phyloP scores from a whole-genome alignment of 2,888 invertebrate species.

The Oscheius sp. region DNA sequence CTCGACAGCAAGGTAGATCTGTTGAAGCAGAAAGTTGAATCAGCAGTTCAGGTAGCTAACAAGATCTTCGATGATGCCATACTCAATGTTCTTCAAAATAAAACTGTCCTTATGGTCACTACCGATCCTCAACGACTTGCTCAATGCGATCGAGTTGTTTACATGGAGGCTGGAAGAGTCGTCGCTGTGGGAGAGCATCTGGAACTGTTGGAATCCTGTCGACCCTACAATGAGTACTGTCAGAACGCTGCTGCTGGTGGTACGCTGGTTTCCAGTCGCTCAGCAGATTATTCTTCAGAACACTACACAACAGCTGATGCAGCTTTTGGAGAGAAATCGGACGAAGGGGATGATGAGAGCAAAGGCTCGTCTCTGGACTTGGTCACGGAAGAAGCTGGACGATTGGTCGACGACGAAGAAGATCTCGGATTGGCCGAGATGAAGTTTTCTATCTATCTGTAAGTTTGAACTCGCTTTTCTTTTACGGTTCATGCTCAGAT shows the following conservation, averaged over 20 bases:
- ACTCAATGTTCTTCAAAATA: slow-evolving; percentile 72
- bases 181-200: slow-evolving; percentile 78
- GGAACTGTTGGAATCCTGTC: slow-evolving; percentile 74
- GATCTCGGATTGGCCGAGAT: slow-evolving; percentile 66
- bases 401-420: slow-evolving; percentile 74
- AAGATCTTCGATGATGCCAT: slow-evolving; percentile 77
- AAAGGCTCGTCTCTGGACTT: slow-evolving; percentile 10
- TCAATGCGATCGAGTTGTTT: slow-evolving; percentile 78
- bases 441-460: slow-evolving; percentile 63
- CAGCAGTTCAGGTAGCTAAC: slow-evolving; percentile 74
- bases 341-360: slow-evolving; percentile 6
- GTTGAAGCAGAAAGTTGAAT: background rate
- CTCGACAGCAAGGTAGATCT: slow-evolving; percentile 75
- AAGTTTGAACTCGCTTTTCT: slow-evolving; percentile 8
- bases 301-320: slow-evolving; percentile 18
- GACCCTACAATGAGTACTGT: slow-evolving; percentile 43
- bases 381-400: slow-evolving; percentile 61
- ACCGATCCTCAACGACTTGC: slow-evolving; percentile 77
- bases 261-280: background rate
- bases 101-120: slow-evolving; percentile 75
- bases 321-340: background rate
- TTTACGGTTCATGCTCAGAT: slow-evolving; percentile 30
- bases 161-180: slow-evolving; percentile 78
- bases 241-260: slow-evolving; percentile 21
- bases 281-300: background rate